Base-by-base conservation (phyloP, 2,888 invertebrate species). In the Apantesis nais region DNA sequence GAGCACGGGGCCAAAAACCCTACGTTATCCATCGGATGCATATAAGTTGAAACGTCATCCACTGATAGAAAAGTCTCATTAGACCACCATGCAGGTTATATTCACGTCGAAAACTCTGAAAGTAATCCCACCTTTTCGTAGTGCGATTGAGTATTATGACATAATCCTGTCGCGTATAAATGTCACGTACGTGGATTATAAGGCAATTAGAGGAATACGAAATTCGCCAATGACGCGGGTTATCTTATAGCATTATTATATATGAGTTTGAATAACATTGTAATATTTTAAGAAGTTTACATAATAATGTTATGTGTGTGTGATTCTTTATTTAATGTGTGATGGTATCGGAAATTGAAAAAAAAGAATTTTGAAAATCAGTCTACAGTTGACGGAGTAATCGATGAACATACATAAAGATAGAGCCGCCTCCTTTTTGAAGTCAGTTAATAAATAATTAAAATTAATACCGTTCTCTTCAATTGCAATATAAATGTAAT, bases 121-220 rank as follows among this genome's bases (percentile, higher is more conserved):
- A 19, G 31, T 67, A 31, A 58, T 67, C 68, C 44, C 60, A 48
- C 34, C 37, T 61, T 71, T 69, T 44, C 70, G 11, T 69, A 65
- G 67, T 68, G 75, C 55, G 25, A 67, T 62, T 64, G 76, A 70
- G 73, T 75, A 72, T 75, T 75, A 80, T 81, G 78, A 85, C 82
- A 85, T 88, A 89, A 88, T 86, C 86, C 85, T 70, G 75, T 80
- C 84, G 77, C 85, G 86, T 84, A 83, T 83, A 85, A 85, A 86
- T 78, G 85, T 86, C 90, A 91, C 90, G 90, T 89, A 83, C 88
- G 67, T 63, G 89, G 91, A 89, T 91, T 90, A 91, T 87, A 89
- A 83, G 86, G 84, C 88, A 90, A 91, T 91, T 89, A 91, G 82
- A 79, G 83, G 82, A 83, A 85, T 87, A 84, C 75, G 83, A 83